Evolutionary conservation across 2,888 invertebrate genomes (phyloP), one percentile per base, ranked within the genome.

Genomic region (Acheta domesticus): DNA sequence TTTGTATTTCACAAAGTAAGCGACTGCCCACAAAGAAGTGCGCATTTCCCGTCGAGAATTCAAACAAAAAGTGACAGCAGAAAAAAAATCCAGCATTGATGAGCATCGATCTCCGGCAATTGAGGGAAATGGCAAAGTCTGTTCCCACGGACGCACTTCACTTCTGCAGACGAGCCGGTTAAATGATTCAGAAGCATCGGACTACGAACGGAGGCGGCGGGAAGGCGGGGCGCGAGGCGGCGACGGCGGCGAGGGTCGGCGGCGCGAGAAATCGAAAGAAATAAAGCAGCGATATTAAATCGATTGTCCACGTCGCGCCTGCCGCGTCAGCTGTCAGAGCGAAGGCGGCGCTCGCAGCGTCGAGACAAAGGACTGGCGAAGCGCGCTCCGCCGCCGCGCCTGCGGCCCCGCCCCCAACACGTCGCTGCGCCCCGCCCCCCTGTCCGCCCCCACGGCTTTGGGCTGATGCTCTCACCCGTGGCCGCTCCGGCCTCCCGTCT

Each of bases 231-330:
- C 2, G 23, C 23, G 23, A 23, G 23, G 23, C 23, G 23, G 5
- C n/a, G 50, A 50, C 50, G 19, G 50, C 14, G n/a, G n/a, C 14
- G 16, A 62, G 16, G 62, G 16, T 2, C 62, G n/a, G 62, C 16
- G 62, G 4, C 14, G 62, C 62, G 62, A 62, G 62, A n/a, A 62
- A 62, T 62, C 62, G 62, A 12, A 62, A 62, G 62, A 62, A 62
- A 62, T 62, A 12, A 62, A 62, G 62, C 62, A 62, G 62, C 62
- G 62, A 62, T 62, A 62, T 62, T 62, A 62, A 62, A 62, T 62
- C 62, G 62, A 62, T 62, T 62, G 62, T 62, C 62, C 62, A 62
- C 62, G 62, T 62, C 62, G 2, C 62, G 62, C 62, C 62, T 62
- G 62, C 62, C 62, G 16, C 62, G 62, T 62, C 62, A 62, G 62